Base-by-base conservation (phyloP, 2,797 vertebrate species). In the Fratercula arctica region DNA sequence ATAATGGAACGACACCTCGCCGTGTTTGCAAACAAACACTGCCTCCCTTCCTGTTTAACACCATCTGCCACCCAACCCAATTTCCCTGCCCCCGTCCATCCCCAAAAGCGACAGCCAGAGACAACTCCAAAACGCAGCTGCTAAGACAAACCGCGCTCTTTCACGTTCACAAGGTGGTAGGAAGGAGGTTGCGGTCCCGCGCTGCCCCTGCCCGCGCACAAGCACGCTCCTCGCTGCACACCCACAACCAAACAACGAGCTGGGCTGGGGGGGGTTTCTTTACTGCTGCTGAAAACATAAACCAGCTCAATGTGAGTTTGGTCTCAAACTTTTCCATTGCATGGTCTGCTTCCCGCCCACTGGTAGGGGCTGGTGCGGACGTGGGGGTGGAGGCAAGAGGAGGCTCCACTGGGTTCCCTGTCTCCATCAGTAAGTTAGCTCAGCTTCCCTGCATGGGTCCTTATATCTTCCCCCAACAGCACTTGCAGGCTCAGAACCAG, bases 1-100 rank as follows among this genome's bases (percentile, higher is more conserved):
- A 95, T 96, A 97, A 97, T 94, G 93, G 95, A 97, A 89, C 17
- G 82, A 96, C 96, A 96, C 96, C 92, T 97, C 94, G 2, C 54
- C 37, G 2, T 97, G 95, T 97, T 94, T 97, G 96, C 95, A 97
- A 97, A 97, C 96, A 97, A 97, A 97, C 95, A 96, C 89, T 93
- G 93, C 93, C 92, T 97, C 93, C 80, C 92, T 96, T 97, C 96
- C 96, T 95, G 93, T 96, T 96, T 95, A 92, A 91, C 93, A 76
- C 96, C 97, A 97, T 97, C 95, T 97, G 96, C 92, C 96, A 95
- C 85, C 79, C 90, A 93, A 90, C 45, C 95, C 92, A 59, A 90
- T 91, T 91, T 92, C 89, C 95, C 95, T 97, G 63, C 94, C 92
- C 79, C 94, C 85, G 7, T 56, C 85, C 95, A 82, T 92, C 90